Percentiles rank a stretch among this genome's conserved stretches.
These are phyloP conservation scores for Thunnus albacares DNA, from an alignment of 2,797 vertebrate species.

Conservation along the genomic window DNA sequence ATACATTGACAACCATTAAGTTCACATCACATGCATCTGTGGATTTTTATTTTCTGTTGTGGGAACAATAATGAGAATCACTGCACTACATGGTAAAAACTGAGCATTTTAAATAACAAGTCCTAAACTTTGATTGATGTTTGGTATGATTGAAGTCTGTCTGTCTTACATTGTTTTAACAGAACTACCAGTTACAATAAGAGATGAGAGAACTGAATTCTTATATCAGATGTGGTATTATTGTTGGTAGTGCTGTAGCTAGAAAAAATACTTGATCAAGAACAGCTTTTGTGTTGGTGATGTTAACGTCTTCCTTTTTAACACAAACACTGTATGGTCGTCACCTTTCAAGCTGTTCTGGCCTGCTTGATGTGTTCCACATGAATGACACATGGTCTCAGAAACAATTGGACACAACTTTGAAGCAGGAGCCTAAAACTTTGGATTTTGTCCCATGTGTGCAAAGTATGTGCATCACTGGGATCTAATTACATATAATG, in stretches of 20 bases:
- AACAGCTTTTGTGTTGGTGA: neutral
- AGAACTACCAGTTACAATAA: neutral
- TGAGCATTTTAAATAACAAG: neutral
- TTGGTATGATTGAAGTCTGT: neutral
- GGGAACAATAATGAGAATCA: neutral
- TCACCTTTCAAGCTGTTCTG: neutral
- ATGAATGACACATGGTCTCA: conserved; percentile 24
- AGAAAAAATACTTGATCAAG: neutral
- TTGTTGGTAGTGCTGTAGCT: neutral
- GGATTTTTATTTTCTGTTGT: conserved; percentile 1
- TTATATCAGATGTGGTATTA: neutral
- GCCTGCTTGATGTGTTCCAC: neutral
- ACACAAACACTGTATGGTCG: neutral
- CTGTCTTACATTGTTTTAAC: neutral
- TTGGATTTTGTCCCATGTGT: conserved; percentile 2
- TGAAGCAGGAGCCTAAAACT: conserved; percentile 24
- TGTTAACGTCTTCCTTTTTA: neutral
- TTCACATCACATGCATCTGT: neutral
- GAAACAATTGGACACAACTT: neutral
- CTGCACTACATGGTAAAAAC: neutral
- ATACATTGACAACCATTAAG: neutral
- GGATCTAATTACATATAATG: conserved; percentile 29
- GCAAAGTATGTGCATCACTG: conserved; percentile 29
- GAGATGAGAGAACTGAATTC: neutral
- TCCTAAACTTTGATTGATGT: conserved; percentile 12